Evolutionary conservation across 1,140 invertebrate species (phyloP).

Genomic region (Vanessa tameamea): DNA sequence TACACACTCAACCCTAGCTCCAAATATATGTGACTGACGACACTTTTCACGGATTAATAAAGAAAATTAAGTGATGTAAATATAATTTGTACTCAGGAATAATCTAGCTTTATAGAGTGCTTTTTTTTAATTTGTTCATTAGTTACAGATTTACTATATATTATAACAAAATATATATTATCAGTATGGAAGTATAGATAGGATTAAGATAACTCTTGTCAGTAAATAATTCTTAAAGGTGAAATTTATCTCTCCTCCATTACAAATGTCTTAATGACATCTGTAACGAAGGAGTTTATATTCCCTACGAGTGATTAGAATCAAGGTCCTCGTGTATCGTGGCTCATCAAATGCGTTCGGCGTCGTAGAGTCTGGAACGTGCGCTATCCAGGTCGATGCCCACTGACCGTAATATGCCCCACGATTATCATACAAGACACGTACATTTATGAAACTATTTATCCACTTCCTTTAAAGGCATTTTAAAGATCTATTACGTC

Average conservation of each 20-base stretch:
- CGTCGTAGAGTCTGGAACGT: slow-evolving; percentile 57
- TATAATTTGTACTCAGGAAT: no score
- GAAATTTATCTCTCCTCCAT: background rate
- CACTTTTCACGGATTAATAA: no score
- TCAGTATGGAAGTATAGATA: no score
- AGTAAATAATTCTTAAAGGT: no score
- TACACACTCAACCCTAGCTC: no score
- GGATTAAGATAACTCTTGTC: no score
- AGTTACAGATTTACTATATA: no score
- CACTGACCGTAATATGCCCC: slow-evolving; percentile 40
- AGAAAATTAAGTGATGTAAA: no score
- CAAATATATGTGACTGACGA: no score
- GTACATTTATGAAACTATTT: slow-evolving; percentile 29
- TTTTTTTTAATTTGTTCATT: no score
- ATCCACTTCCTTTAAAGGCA: slow-evolving; percentile 17
- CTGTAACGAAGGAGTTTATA: background rate
- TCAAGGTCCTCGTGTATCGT: slow-evolving; percentile 28
- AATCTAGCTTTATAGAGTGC: no score
- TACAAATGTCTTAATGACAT: background rate
- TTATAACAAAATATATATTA: no score
- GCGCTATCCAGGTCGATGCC: slow-evolving; percentile 53
- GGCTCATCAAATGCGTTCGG: slow-evolving; percentile 45
- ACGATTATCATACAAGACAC: slow-evolving; percentile 40
- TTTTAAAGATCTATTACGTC: background rate
- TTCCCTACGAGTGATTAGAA: slow-evolving; percentile 20